These are phyloP conservation scores for Tachina fera DNA, from an alignment of 2,888 invertebrate genomes.

Conservation along the genomic window DNA sequence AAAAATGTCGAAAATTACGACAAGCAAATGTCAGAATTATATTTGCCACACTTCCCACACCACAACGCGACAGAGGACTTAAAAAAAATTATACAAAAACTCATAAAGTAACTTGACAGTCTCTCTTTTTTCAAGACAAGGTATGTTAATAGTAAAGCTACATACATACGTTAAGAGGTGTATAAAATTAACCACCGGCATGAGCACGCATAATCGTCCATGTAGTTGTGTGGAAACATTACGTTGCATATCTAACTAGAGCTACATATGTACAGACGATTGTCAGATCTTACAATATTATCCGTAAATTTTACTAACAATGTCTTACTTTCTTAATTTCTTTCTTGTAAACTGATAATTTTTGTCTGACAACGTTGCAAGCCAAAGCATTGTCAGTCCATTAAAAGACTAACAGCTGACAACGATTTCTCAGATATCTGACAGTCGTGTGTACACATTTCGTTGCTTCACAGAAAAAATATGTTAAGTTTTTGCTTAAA, in stretches of 20 bases:
- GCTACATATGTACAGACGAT: too few species aligned
- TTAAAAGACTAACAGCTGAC: too few species aligned
- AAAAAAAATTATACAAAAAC: slow-evolving; percentile 48
- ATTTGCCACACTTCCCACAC: neutral
- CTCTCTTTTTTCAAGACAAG: neutral
- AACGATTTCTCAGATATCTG: too few species aligned
- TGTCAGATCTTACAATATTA: too few species aligned
- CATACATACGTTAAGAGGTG: slow-evolving; percentile 2
- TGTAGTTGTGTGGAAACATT: neutral
- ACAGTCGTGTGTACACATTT: too few species aligned
- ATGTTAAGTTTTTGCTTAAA: too few species aligned
- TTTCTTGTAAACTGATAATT: too few species aligned
- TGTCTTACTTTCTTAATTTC: too few species aligned
- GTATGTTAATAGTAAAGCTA: neutral
- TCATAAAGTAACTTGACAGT: slow-evolving; percentile 49
- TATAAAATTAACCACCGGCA: slow-evolving; percentile 18
- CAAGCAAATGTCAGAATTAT: slow-evolving; percentile 52
- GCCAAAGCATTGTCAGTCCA: too few species aligned
- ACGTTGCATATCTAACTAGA: neutral
- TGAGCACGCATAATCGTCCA: neutral
- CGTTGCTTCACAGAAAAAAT: too few species aligned
- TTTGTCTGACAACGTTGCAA: too few species aligned
- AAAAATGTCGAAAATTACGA: slow-evolving; percentile 57
- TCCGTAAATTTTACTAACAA: too few species aligned
- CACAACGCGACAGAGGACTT: neutral